These are phyloP conservation scores for Danionella cerebrum DNA, from an alignment of 2,113 vertebrate species.

Conservation along the genomic window DNA sequence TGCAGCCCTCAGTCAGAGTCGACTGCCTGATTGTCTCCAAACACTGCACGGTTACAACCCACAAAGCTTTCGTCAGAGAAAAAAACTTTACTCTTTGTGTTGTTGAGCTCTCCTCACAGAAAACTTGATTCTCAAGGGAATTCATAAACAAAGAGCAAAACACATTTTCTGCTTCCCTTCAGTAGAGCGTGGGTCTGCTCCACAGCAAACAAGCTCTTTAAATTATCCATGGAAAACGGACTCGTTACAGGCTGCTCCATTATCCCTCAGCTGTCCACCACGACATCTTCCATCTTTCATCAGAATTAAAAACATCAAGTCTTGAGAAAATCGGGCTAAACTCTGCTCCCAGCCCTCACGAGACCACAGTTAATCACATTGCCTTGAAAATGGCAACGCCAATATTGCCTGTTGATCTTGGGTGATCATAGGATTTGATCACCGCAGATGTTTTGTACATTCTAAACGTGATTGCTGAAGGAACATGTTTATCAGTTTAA, in stretches of 20 bases:
- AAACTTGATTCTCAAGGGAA: conserved; percentile 15
- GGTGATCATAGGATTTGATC: conserved; percentile 15
- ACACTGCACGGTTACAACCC: background rate
- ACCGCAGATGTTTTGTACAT: conserved; percentile 5
- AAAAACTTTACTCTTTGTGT: conserved; percentile 7
- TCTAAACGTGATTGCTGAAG: conserved; percentile 2
- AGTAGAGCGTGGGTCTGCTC: conserved; percentile 48
- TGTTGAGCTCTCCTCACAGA: conserved; percentile 11
- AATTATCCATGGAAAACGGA: conserved; percentile 58
- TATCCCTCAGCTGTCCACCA: conserved; percentile 26
- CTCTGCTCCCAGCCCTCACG: background rate
- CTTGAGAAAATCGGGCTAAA: background rate
- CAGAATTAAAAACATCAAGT: background rate
- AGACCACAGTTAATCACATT: background rate
- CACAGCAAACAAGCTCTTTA: conserved; percentile 46
- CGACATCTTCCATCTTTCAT: background rate
- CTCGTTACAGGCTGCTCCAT: conserved; percentile 30
- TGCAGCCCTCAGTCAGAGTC: background rate
- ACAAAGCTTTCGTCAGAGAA: conserved; percentile 7
- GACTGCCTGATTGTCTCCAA: conserved; percentile 13
- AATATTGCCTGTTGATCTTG: conserved; percentile 13
- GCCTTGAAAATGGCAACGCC: background rate
- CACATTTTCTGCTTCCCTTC: conserved; percentile 44
- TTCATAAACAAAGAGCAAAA: background rate
- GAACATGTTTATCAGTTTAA: conserved; percentile 27